Conservation (phyloP, 2,113 vertebrate genomes). For the Semicossyphus pulcher region DNA sequence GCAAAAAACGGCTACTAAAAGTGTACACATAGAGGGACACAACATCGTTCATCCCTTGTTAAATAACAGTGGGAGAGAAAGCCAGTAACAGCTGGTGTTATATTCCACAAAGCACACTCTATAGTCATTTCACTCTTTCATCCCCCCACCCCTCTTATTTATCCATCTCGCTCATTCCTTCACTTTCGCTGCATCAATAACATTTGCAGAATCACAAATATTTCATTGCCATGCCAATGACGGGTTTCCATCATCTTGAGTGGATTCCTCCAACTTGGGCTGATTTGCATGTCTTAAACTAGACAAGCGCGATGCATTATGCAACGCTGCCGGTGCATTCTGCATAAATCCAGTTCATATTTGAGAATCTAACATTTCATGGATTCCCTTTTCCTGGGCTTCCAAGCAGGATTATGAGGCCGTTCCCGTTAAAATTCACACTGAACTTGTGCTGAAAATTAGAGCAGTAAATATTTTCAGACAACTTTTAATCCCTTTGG, state of each 20-base stretch:
- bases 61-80: slow-evolving; percentile 38
- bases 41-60: slow-evolving; percentile 51
- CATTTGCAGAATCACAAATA: slow-evolving; percentile 70
- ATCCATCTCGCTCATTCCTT: not conserved
- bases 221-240: slow-evolving; percentile 59
- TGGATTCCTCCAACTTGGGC: slow-evolving; percentile 70
- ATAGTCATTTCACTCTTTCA: slow-evolving; percentile 29
- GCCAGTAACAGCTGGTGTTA: slow-evolving; percentile 48
- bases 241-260: slow-evolving; percentile 71
- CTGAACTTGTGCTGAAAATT: slow-evolving; percentile 27
- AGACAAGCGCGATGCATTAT: slow-evolving; percentile 71
- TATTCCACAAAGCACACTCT: slow-evolving; percentile 39
- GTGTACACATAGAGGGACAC: slow-evolving; percentile 13
- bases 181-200: slow-evolving; percentile 57
- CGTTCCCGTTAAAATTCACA: slow-evolving; percentile 16
- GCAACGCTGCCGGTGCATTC: slow-evolving; percentile 59
- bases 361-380: slow-evolving; percentile 51
- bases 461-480: slow-evolving; percentile 1
- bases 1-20: slow-evolving; percentile 50
- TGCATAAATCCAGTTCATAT: slow-evolving; percentile 70
- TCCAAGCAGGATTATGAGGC: slow-evolving; percentile 16
- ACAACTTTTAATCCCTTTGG: slow-evolving; percentile 1
- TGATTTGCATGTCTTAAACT: slow-evolving; percentile 78
- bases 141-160: not conserved
- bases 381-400: slow-evolving; percentile 38